phyloP scores from a whole-genome alignment of 2,113 vertebrate genomes.

The Ahaetulla prasina region DNA sequence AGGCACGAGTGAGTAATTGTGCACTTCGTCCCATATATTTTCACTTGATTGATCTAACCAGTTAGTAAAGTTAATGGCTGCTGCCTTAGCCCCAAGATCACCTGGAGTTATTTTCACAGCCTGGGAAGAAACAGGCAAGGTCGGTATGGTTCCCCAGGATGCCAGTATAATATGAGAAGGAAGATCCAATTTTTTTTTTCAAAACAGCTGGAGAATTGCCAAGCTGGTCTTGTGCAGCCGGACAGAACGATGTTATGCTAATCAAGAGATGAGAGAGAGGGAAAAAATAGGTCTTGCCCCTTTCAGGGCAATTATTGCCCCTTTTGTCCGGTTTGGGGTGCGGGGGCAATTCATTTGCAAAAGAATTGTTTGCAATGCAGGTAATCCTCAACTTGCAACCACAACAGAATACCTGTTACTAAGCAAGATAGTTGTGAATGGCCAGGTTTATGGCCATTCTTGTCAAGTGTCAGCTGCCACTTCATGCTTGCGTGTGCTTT shows the following conservation, averaged over 20 bases:
- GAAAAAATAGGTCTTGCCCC: rapidly evolving
- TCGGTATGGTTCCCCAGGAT: too few relatives aligned
- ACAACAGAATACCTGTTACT: too few relatives aligned
- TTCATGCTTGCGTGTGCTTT: too few relatives aligned
- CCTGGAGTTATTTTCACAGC: too few relatives aligned
- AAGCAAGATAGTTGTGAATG: too few relatives aligned
- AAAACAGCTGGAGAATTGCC: too few relatives aligned
- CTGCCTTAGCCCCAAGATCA: neutral
- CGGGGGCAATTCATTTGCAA: neutral
- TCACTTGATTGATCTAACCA: neutral
- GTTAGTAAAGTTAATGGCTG: neutral
- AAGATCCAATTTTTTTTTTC: neutral
- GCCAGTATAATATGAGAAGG: neutral
- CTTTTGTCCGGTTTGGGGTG: neutral
- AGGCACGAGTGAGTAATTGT: neutral
- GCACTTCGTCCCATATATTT: neutral
- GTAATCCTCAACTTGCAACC: too few relatives aligned
- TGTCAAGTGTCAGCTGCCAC: too few relatives aligned
- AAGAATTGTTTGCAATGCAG: slow-evolving; percentile 10
- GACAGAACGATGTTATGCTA: rapidly evolving
- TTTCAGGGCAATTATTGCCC: neutral
- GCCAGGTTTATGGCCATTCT: too few relatives aligned
- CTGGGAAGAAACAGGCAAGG: neutral
- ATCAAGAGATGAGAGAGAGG: neutral
- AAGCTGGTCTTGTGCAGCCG: neutral